Percentiles rank a stretch among this genome's conserved stretches.
Evolutionary conservation across 2,797 vertebrate species (phyloP).

Genomic region (Periophthalmus magnuspinnatus): DNA sequence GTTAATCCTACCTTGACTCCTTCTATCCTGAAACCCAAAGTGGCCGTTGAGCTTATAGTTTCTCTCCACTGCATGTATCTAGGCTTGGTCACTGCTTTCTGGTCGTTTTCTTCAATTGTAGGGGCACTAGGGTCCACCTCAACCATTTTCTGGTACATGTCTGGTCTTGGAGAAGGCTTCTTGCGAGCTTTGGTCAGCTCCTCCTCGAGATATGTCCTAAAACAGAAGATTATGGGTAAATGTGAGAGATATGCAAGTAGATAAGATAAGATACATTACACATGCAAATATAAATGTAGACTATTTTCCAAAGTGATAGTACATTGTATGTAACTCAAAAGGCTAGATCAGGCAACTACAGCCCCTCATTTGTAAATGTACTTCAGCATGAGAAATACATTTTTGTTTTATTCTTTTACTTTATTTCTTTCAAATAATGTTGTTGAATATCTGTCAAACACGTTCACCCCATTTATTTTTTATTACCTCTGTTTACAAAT

Average conservation of each 20-base stretch:
- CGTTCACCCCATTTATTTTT: no score
- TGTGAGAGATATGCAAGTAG: neutral
- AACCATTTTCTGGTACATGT: slow-evolving; percentile 98
- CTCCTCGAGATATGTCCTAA: slow-evolving; percentile 95
- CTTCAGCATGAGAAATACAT: neutral
- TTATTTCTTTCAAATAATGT: no score
- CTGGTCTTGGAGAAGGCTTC: slow-evolving; percentile 92
- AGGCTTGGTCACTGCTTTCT: slow-evolving; percentile 91
- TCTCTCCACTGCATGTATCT: slow-evolving; percentile 99
- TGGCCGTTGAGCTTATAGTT: slow-evolving; percentile 95
- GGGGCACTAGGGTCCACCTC: slow-evolving; percentile 91
- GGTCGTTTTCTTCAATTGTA: slow-evolving; percentile 82
- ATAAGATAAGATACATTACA: neutral
- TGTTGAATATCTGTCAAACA: no score
- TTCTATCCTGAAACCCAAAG: slow-evolving; percentile 94
- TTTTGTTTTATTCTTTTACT: neutral
- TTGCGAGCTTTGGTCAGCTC: slow-evolving; percentile 94
- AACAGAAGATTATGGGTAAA: neutral
- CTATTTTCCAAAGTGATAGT: no score
- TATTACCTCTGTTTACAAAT: no score
- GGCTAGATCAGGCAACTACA: no score
- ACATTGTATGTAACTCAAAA: neutral
- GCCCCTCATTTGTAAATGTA: no score
- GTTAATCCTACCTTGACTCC: slow-evolving; percentile 89
- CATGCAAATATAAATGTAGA: neutral